phyloP scores from a whole-genome alignment of 2,888 invertebrate genomes.

The Rhimphoctona megacephalus region DNA sequence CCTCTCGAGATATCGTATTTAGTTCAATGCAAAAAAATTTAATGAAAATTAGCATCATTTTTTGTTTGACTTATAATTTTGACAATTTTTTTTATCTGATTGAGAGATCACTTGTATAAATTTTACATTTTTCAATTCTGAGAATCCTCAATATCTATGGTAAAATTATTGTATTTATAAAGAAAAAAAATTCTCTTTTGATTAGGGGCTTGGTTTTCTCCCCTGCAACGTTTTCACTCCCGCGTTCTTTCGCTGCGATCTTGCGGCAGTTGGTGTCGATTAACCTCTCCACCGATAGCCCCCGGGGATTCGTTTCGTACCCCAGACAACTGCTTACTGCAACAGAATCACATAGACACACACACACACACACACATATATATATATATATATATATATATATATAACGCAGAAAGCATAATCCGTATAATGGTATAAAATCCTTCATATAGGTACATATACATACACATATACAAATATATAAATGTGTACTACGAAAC shows the following conservation, averaged over 20 bases:
- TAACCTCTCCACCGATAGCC: slow-evolving; percentile 68
- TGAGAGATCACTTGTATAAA: not conserved
- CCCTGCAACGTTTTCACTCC: slow-evolving; percentile 55
- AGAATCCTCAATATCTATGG: not conserved
- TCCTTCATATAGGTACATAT: not conserved
- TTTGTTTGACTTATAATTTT: not conserved
- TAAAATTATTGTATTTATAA: not conserved
- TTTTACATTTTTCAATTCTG: not conserved
- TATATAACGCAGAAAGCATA: not conserved
- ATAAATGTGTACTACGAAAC: not conserved
- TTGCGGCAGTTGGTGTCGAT: slow-evolving; percentile 67
- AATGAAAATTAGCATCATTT: not conserved
- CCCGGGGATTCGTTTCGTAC: slow-evolving; percentile 65
- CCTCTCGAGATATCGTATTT: not conserved
- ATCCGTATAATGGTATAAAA: slow-evolving; percentile 10
- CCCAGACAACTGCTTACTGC: slow-evolving; percentile 66
- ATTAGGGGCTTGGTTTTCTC: slow-evolving; percentile 14
- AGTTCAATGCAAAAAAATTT: too few species aligned
- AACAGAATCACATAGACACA: slow-evolving; percentile 34
- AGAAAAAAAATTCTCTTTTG: slow-evolving; percentile 16
- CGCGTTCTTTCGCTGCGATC: slow-evolving; percentile 36
- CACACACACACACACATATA: not conserved
- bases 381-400: not conserved
- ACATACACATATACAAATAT: not conserved
- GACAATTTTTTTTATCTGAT: too few species aligned